Percentiles rank a stretch among this genome's conserved stretches.
Conservation (phyloP, 1,140 invertebrate genomes). For the Lamellibrachia luymesi region DNA sequence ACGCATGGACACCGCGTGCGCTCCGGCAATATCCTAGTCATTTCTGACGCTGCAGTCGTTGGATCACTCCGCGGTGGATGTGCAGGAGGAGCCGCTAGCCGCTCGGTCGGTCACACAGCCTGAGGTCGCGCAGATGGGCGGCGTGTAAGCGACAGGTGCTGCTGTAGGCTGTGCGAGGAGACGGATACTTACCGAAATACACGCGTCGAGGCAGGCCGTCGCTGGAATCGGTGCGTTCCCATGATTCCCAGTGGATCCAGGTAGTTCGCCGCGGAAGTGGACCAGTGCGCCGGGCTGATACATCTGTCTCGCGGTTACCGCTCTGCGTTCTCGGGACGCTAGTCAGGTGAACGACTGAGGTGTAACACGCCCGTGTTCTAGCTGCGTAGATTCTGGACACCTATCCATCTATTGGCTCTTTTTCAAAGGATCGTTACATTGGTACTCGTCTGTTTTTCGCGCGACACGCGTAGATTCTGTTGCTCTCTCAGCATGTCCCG, state of each 20-base stretch:
- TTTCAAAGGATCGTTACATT: neutral
- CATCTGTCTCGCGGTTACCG: neutral
- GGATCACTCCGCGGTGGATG: neutral
- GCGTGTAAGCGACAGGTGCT: neutral
- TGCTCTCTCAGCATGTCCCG: neutral
- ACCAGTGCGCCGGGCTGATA: too few species aligned
- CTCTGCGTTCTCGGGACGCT: neutral
- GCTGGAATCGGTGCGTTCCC: neutral
- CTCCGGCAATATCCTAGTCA: neutral
- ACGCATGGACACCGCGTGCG: too few species aligned
- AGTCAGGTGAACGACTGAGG: slow-evolving; percentile 3
- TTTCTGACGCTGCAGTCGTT: neutral
- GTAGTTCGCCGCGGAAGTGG: neutral
- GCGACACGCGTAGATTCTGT: neutral
- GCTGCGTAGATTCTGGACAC: neutral
- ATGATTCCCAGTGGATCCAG: neutral
- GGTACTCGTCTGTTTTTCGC: neutral
- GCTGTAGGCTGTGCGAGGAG: neutral
- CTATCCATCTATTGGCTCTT: neutral
- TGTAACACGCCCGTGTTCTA: neutral
- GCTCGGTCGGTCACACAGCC: neutral
- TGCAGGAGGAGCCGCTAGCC: neutral
- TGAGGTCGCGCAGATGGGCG: neutral
- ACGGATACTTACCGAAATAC: neutral
- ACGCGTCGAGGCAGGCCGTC: neutral